Conservation (phyloP, 2,888 invertebrate species). For the Thymelicus acteon region DNA sequence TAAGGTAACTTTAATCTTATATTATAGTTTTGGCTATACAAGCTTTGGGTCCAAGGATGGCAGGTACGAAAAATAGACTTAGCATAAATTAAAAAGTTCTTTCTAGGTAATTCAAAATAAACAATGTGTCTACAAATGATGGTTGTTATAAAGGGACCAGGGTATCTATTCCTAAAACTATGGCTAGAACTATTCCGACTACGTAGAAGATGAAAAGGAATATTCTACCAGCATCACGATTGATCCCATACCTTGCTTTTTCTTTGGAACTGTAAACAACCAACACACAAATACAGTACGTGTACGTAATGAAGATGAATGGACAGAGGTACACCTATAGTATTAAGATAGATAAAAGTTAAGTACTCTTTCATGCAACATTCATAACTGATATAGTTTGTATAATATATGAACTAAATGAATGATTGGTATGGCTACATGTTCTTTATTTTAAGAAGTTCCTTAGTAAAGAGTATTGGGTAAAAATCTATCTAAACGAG, state of each 20-base stretch:
- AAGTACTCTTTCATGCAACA: conserved; percentile 66
- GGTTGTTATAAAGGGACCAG: conserved; percentile 47
- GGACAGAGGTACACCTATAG: conserved; percentile 39
- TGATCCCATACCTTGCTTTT: conserved; percentile 88
- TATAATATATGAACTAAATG: conserved; percentile 28
- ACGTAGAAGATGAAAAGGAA: conserved; percentile 82
- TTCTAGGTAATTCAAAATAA: conserved; percentile 32
- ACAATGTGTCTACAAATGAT: conserved; percentile 35
- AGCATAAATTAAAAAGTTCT: conserved; percentile 24
- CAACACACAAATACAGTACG: conserved; percentile 84
- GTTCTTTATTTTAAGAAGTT: conserved; percentile 17
- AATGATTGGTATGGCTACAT: conserved; percentile 19
- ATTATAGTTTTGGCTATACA: conserved; percentile 50
- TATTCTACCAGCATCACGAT: conserved; percentile 84
- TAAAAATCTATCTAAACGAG: conserved; percentile 24
- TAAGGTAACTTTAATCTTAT: conserved; percentile 65
- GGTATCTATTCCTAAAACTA: conserved; percentile 74
- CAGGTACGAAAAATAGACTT: conserved; percentile 39
- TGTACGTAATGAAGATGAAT: conserved; percentile 69
- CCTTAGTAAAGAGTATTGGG: conserved; percentile 14
- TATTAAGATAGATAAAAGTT: conserved; percentile 46
- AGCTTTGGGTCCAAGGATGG: conserved; percentile 49
- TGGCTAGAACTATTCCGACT: conserved; percentile 75
- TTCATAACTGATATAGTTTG: conserved; percentile 52
- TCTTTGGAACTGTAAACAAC: conserved; percentile 93